phyloP scores from a whole-genome alignment of 2,113 vertebrate genomes.

The Rhegmatorhina hoffmannsi region DNA sequence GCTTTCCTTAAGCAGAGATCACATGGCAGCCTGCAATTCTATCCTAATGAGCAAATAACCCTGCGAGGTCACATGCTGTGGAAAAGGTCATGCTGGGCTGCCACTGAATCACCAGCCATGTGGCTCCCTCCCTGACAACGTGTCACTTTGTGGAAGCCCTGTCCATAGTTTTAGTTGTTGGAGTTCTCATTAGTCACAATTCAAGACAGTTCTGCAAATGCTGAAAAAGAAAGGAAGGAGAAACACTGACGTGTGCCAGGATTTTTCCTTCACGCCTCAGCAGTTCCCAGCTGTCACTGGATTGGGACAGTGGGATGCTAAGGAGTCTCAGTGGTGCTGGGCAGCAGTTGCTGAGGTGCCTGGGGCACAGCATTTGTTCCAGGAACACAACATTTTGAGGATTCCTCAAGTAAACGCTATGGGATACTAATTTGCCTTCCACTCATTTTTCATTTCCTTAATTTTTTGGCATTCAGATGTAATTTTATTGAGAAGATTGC shows the following conservation, averaged over 20 bases:
- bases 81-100: not conserved
- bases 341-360: not conserved
- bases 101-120: not conserved
- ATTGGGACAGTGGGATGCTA: not conserved
- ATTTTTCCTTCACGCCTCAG: not conserved
- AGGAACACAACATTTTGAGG: not conserved
- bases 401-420: not conserved
- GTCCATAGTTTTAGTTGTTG: not conserved
- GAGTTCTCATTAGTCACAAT: not conserved
- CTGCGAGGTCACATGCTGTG: not conserved
- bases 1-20: not conserved
- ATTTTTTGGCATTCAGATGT: not conserved
- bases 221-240: not conserved
- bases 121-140: not conserved
- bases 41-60: not conserved
- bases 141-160: not conserved
- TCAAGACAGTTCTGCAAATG: not conserved
- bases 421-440: slow-evolving; percentile 30
- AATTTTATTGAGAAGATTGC: not conserved
- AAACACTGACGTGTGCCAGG: not conserved
- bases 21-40: not conserved
- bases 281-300: rapidly evolving
- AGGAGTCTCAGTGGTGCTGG: rapidly evolving
- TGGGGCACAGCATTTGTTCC: not conserved
- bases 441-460: slow-evolving; percentile 20